Evolutionary conservation across 2,888 invertebrate genomes (phyloP), one percentile per base, ranked within the genome.

Genomic region (Petrolisthes cinctipes): DNA sequence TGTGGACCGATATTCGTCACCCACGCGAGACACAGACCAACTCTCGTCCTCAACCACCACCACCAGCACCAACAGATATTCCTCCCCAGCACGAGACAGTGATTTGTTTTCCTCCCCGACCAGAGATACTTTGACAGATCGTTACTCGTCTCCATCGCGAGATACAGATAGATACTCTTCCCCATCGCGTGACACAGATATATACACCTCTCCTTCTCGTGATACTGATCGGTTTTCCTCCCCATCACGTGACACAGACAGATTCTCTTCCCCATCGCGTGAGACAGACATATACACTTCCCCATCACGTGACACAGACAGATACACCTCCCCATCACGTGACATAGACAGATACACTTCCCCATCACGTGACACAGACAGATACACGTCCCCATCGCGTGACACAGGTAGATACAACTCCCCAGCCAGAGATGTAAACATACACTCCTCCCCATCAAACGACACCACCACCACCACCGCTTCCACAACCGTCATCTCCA

Each of bases 321-420:
- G 73, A 37, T 17, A 23, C 61, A 61, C 37, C 37, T 75, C 57
- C 4, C 11, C 83, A 61, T 53, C 79, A 56, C 53, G 23, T 9
- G 79, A 79, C n/a, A 56, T 4, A 17, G 79, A 79, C 54, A 53
- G 54, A 79, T 79, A n/a, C n/a, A 54, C 79, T 11, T 79, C 79
- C 56, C 79, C 79, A 20, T n/a, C 56, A 14, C 53, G 79, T 5
- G 79, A 79, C 5, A 83, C 61, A 73, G 57, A 75, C 7, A 79
- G 71, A 53, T 17, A 20, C n/a, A 80, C 83, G 1, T 87, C 87
- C 53, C 87, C 87, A 4, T 4, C 75, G 3, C 87, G 80, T 80
- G 83, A 83, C 17, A 82, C 54, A 66, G 81, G 54, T 37, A 76
- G 83, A n/a, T 83, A 71, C 78, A 83, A 80, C 4, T 87, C 87